Evolutionary conservation across 2,113 vertebrate species (phyloP), one percentile per base, ranked within the genome.

Genomic region (Lontra canadensis): DNA sequence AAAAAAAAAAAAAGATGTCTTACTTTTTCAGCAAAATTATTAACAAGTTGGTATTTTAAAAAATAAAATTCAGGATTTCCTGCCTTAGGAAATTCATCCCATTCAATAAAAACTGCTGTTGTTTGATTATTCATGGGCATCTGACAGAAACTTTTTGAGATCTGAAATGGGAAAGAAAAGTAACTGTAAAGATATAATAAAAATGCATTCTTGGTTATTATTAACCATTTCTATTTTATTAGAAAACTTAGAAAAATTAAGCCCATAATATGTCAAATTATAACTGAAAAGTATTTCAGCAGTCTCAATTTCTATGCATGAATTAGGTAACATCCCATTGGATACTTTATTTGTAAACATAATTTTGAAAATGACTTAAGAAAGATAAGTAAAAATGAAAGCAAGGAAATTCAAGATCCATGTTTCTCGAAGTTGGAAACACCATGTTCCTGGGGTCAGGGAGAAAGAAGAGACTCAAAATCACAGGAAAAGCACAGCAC

Each of bases 11-110:
- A 14, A 63, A 39, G 14, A 88, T 39, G 34, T 3, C 97, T 98
- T 98, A 99, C 99, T 98, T 98, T 98, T 93, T 97, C 94, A 97
- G 90, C 81, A 93, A 97, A 84, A 97, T 94, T 94, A 96, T 98
- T 96, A 98, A 92, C 90, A 95, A 4, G 87, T 39, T 98, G 97
- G 57, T 98, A 99, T 61, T 96, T 99, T 88, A 99, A 80, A 90
- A 98, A 90, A 76, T 99, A 99, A 98, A 97, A 96, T 80, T 99
- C 99, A 96, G 99, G 95, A 95, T 97, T 96, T 61, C 59, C 79
- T 98, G 94, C 96, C 59, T 97, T 92, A 18, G 98, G 98, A 94
- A 99, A 98, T 63, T 97, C 94, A 87, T 98, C 93, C 98, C 99
- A 99, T 34, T 98, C 97, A 95, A 99, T 65, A 83, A 98, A 96